Evolutionary conservation across 1,140 invertebrate genomes (phyloP), one percentile per base, ranked within the genome.

Genomic region (Ceratina calcarata): DNA sequence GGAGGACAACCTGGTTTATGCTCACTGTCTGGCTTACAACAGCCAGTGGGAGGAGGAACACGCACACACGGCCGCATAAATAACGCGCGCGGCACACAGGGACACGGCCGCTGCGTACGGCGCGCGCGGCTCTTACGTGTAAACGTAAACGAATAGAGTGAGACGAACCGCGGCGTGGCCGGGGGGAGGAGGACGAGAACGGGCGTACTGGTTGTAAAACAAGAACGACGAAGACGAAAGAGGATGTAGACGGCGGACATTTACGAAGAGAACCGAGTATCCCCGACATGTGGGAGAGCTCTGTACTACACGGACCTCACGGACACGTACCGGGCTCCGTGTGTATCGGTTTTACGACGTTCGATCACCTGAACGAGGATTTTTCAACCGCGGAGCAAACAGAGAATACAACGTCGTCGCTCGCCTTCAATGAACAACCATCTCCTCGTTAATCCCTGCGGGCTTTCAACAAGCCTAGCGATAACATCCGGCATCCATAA

Each of bases 161-260:
- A 79, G 55, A 88, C 72, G 76, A 80, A 79, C 32, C 6, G 32
- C 32, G 32, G 6, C 32, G 32, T 6, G 32, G 32, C 32, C 32
- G 32, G 32, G 32, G 18, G 24, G 49, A 67, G 62, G 55, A 58
- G 45, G 64, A 78, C 57, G 64, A 27, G 69, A 78, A 67, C 20
- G 22, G 32, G 13, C 12, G 53, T 49, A 71, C 64, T 55, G 55
- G 55, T 65, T 24, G 61, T 32, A 61, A 27, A 57, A 49, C 49
- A 67, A 51, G 60, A 51, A 24, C 62, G 75, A 87, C 78, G 20
- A 88, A 67, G 86, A 87, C 57, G 83, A 83, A 88, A 86, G 86
- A 88, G 86, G 86, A 88, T 85, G 86, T 87, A 87, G 86, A 87
- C 84, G 83, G 75, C 86, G 86, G 72, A 87, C 86, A 66, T 88